These are phyloP conservation scores for Saccostrea glomerata DNA, from an alignment of 1,140 invertebrate species.

Conservation along the genomic window DNA sequence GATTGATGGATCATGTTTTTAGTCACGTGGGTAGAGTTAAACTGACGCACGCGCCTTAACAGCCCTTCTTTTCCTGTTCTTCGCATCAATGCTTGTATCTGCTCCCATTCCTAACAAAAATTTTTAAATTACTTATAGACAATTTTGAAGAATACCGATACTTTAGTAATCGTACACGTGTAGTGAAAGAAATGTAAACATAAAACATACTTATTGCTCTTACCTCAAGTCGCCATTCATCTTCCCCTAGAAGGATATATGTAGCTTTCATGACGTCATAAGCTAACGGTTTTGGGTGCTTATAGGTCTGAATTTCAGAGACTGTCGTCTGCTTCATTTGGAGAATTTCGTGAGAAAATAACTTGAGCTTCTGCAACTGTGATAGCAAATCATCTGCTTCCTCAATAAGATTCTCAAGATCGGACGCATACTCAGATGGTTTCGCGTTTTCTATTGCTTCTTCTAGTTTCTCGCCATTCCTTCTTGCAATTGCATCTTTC, in stretches of 20 bases:
- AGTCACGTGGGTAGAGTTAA: slow-evolving; percentile 42
- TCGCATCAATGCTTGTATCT: slow-evolving; percentile 45
- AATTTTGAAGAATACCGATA: neutral
- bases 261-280: slow-evolving; percentile 57
- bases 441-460: slow-evolving; percentile 48
- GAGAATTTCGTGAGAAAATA: slow-evolving; percentile 38
- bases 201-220: neutral
- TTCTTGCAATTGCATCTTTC: slow-evolving; percentile 41
- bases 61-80: slow-evolving; percentile 49
- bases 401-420: slow-evolving; percentile 27
- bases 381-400: slow-evolving; percentile 43
- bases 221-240: slow-evolving; percentile 40
- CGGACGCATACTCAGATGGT: slow-evolving; percentile 11
- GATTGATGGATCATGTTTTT: neutral
- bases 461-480: slow-evolving; percentile 47
- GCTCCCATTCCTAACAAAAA: slow-evolving; percentile 52
- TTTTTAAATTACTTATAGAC: neutral
- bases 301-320: slow-evolving; percentile 52
- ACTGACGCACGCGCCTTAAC: slow-evolving; percentile 43
- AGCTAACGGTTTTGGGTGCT: slow-evolving; percentile 43
- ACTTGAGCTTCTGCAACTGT: slow-evolving; percentile 30
- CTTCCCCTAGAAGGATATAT: slow-evolving; percentile 52
- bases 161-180: too few relatives aligned
- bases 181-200: too few relatives aligned
- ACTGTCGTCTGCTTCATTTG: slow-evolving; percentile 53